phyloP scores from a whole-genome alignment of 2,888 invertebrate genomes.

The Drosophila kanekoi region DNA sequence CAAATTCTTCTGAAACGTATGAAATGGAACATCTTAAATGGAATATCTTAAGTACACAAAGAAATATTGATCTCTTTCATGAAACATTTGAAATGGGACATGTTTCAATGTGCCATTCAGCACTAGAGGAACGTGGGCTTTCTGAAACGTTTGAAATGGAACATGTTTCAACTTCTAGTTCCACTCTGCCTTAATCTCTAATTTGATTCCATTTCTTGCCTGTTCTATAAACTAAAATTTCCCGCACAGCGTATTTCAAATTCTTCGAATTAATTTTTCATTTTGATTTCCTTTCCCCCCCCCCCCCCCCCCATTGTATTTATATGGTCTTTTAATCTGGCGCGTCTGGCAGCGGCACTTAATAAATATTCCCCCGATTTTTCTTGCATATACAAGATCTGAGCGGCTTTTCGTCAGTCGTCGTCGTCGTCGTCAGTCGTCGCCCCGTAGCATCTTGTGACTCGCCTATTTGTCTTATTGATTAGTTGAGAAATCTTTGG shows the following conservation, averaged over 20 bases:
- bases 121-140: too few species aligned
- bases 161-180: too few species aligned
- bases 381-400: constrained; percentile 4
- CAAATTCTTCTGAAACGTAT: too few species aligned
- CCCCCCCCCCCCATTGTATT: constrained; percentile 1
- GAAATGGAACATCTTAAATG: too few species aligned
- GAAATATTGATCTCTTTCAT: too few species aligned
- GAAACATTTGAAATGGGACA: too few species aligned
- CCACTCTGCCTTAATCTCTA: too few species aligned
- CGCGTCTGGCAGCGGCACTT: constrained; percentile 32
- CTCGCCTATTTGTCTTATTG: constrained; percentile 71
- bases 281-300: neutral
- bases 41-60: too few species aligned
- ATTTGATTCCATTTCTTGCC: too few species aligned
- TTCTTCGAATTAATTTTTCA: constrained; percentile 1
- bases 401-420: constrained; percentile 19
- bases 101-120: too few species aligned
- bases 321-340: constrained; percentile 27
- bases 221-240: neutral
- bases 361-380: constrained; percentile 57
- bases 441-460: constrained; percentile 60
- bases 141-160: too few species aligned
- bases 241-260: constrained; percentile 13
- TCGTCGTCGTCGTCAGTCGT: constrained; percentile 1
- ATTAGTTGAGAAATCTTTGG: constrained; percentile 46